Evolutionary conservation across 2,113 vertebrate genomes (phyloP).

Genomic region (Seriola rivoliana): DNA sequence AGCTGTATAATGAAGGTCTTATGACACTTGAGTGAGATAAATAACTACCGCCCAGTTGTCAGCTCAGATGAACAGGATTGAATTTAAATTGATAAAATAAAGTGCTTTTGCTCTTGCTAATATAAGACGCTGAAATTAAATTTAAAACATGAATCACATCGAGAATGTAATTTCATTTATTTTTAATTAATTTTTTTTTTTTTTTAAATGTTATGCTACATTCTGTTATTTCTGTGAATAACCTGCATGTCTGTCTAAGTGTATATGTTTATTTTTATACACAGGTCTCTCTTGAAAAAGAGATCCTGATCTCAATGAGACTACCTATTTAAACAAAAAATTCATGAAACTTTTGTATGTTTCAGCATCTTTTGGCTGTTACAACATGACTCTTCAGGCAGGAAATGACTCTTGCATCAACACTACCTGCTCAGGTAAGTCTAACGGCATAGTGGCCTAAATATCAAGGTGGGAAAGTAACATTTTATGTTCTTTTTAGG

Average conservation of each 20-base stretch:
- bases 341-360: conserved; percentile 17
- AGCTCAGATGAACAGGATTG: not conserved
- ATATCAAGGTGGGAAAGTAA: not conserved
- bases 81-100: not conserved
- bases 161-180: too few species aligned
- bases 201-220: too few species aligned
- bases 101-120: not conserved
- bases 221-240: too few species aligned
- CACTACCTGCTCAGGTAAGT: conserved; percentile 62
- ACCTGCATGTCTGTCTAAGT: too few species aligned
- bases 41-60: not conserved
- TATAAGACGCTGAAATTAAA: not conserved
- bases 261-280: too few species aligned
- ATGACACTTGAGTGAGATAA: not conserved
- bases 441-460: not conserved
- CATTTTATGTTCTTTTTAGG: conserved; percentile 22
- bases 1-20: not conserved
- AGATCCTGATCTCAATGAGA: too few species aligned
- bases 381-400: not conserved
- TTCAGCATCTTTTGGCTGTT: conserved; percentile 19
- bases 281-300: too few species aligned
- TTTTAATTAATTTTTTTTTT: too few species aligned
- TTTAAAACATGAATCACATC: not conserved
- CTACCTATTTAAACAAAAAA: not conserved
- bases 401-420: conserved; percentile 21